phyloP scores from a whole-genome alignment of 1,140 invertebrate genomes.

The Danaus plexippus region DNA sequence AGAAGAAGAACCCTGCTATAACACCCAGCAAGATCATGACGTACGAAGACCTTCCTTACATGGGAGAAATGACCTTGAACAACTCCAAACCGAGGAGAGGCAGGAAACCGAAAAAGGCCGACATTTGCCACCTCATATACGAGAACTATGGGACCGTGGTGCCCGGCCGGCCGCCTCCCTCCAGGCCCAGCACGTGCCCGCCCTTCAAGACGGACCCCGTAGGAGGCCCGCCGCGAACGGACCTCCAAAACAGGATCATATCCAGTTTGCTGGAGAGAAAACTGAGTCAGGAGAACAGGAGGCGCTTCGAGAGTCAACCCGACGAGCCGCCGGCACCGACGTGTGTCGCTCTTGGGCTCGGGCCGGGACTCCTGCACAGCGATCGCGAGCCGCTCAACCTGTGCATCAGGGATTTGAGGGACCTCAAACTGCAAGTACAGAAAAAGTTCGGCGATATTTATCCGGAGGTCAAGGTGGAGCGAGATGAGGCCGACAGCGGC shows the following conservation, averaged over 20 bases:
- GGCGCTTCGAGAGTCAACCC: conserved; percentile 47
- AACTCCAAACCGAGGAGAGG: conserved; percentile 87
- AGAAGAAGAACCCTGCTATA: conserved; percentile 53
- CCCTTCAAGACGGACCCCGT: conserved; percentile 26
- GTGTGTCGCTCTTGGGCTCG: conserved; percentile 42
- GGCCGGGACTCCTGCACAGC: conserved; percentile 50
- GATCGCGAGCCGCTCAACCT: conserved; percentile 87
- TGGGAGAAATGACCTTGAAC: conserved; percentile 91
- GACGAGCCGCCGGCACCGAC: conserved; percentile 56
- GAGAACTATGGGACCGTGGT: conserved; percentile 92
- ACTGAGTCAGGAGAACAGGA: conserved; percentile 76
- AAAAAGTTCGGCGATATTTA: conserved; percentile 76
- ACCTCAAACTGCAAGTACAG: conserved; percentile 76
- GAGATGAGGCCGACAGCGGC: conserved; percentile 70
- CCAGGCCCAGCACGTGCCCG: conserved; percentile 33
- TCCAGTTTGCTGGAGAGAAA: conserved; percentile 79
- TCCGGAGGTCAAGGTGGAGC: conserved; percentile 60
- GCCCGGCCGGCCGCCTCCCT: conserved; percentile 77
- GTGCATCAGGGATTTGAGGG: conserved; percentile 81
- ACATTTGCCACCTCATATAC: conserved; percentile 92
- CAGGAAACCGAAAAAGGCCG: conserved; percentile 89
- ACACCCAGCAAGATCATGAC: conserved; percentile 74
- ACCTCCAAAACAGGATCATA: conserved; percentile 80
- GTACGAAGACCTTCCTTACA: conserved; percentile 88
- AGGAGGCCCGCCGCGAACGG: conserved; percentile 56